phyloP scores from a whole-genome alignment of 2,888 invertebrate species.

The Noctua janthina region DNA sequence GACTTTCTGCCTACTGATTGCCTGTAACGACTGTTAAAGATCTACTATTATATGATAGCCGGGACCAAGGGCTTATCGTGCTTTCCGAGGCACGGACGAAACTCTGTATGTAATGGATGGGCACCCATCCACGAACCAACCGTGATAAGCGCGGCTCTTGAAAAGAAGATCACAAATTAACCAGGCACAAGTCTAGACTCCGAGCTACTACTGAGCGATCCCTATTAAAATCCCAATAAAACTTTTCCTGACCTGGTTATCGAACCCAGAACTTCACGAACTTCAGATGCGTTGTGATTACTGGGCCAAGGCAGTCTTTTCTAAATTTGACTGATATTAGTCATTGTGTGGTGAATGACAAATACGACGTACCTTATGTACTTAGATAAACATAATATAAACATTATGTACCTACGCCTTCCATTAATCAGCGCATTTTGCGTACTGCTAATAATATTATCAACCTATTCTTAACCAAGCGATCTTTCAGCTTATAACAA shows the following conservation, averaged over 20 bases:
- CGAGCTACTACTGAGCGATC: neutral
- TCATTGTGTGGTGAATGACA: neutral
- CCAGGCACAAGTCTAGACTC: neutral
- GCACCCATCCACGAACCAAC: neutral
- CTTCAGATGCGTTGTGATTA: neutral
- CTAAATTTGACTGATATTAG: neutral
- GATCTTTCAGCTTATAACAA: neutral
- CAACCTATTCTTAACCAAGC: neutral
- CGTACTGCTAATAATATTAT: slow-evolving; percentile 23
- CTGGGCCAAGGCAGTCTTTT: neutral
- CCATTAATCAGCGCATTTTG: slow-evolving; percentile 13
- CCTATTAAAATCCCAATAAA: neutral
- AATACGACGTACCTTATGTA: neutral
- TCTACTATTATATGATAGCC: neutral
- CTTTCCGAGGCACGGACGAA: neutral
- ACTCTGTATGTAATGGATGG: neutral
- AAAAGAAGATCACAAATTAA: neutral
- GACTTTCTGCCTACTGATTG: neutral
- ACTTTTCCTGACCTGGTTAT: neutral
- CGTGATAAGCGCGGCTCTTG: neutral
- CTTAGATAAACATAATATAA: slow-evolving; percentile 8
- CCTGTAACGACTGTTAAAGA: neutral
- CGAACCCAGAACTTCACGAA: neutral
- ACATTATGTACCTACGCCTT: slow-evolving; percentile 19
- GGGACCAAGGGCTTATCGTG: neutral